Base-by-base conservation (phyloP, 2,888 invertebrate species). In the Drosophila nr. perissopoda region DNA sequence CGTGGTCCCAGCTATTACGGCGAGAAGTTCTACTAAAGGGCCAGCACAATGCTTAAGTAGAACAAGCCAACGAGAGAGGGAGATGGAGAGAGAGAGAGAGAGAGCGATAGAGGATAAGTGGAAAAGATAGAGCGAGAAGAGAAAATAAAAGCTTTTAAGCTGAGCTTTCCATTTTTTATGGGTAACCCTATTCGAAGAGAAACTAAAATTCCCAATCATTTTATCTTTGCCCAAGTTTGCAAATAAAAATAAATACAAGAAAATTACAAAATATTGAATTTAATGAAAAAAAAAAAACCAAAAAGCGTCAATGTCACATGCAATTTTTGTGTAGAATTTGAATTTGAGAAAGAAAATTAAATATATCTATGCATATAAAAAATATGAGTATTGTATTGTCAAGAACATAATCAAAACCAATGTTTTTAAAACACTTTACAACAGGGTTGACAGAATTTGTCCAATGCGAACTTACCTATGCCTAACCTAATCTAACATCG, bases 1-100 rank as follows among this genome's bases (percentile, higher is more conserved):
- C 92, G 91, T 21, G 85, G 88, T 29, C 89, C 89, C 56, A 90
- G 88, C 74, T 81, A 83, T 27, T 89, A 89, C 68, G 89, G 89
- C 65, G 92, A 92, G 52, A 91, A 90, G 67, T 92, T 88, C 69
- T 92, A 88, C 78, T 92, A 92, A 91, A 29, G 2, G 11, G 6
- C 1, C 1, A 40, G 5, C 10, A 10, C 42, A 25, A 16, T 1
- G 13, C 18, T 48, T 38, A 53, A 34, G 31, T 29, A 52, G 21
- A 60, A 36, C 13, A 25, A 33, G 54, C 25, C 16, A 29, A 13
- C 21, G 31, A 53, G 8, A 27, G 34, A n/a, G 59, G 27, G 59
- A 70, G 61, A 34, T 21, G 21, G 5, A 33, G 3, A 8, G 38
- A 3, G n/a, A 13, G 42, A 16, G 36, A 36, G 36, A 16, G 42